Base-by-base conservation (phyloP, 1,140 invertebrate genomes). In the Fragariocoptes setiger region DNA sequence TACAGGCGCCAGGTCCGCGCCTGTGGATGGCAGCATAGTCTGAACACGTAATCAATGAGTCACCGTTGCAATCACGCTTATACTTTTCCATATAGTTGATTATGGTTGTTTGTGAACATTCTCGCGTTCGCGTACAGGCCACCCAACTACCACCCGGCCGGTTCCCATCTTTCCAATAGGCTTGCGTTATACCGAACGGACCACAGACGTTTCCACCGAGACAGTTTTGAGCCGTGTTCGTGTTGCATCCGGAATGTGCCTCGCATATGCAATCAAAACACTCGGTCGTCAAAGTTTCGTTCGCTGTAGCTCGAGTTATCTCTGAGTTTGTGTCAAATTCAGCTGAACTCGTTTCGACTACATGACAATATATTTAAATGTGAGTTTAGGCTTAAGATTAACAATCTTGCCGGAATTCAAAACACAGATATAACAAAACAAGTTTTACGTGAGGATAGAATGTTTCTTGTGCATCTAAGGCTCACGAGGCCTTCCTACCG, bases 31-130 rank as follows among this genome's bases (percentile, higher is more conserved):
- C 63, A 43, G 70, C 69, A 54, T 67, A 77, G 20, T 40, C 39
- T 13, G 1, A 5, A 16, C 39, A 40, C 13, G 39, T 19, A 16
- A 40, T 21, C 12, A 1, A 14, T 14, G 17, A 1, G 20, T 40
- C 19, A 12, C 2, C 62, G 49, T 76, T 77, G 52, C 76, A 80
- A 56, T 80, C 76, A 70, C 77, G 62, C 49, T 62, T 63, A 52
- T 68, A 79, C 60, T 66, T 74, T 17, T 54, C 54, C 74, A 79
- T 77, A 52, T 79, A 80, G 19, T 31, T 31, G 8, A 8, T 31
- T n/a, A 31, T 31, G 8, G 25, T n/a, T 8, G n/a, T n/a, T 8
- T n/a, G 8, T 31, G 25, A 31, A 31, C 25, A 31, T n/a, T 31
- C 25, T 31, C n/a, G 8, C n/a, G 25, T 31, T 31, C 25, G 8